A percentile compares a stretch with the other conserved stretches of the same genome.
These are phyloP conservation scores for Octodon degus DNA, from an alignment of 2,113 vertebrate genomes.

Conservation along the genomic window DNA sequence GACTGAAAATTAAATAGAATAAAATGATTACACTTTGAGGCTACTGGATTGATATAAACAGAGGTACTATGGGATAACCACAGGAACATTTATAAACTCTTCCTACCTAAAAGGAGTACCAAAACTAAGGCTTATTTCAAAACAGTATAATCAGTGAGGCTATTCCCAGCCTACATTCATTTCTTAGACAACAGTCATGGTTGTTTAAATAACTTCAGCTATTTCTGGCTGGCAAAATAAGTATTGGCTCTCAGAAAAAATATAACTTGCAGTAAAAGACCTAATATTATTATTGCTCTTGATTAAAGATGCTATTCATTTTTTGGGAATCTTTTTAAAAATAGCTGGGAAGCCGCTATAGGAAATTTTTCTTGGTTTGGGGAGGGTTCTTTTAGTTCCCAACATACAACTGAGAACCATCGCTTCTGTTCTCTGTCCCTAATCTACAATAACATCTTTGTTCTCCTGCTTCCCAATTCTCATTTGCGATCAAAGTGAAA, in stretches of 20 bases:
- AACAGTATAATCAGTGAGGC: slow-evolving; percentile 66
- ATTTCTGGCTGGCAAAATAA: slow-evolving; percentile 76
- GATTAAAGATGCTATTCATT: slow-evolving; percentile 65
- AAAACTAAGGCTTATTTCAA: slow-evolving; percentile 54
- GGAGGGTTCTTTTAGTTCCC: not conserved
- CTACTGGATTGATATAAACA: not conserved
- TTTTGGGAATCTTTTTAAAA: slow-evolving; percentile 40
- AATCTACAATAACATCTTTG: not conserved
- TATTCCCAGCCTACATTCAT: slow-evolving; percentile 57
- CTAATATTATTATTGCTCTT: slow-evolving; percentile 61
- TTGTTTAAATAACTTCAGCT: slow-evolving; percentile 73
- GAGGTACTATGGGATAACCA: not conserved
- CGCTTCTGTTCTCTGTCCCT: not conserved
- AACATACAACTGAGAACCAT: not conserved
- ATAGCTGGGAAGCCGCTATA: not conserved
- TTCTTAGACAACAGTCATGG: slow-evolving; percentile 71
- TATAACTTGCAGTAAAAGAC: slow-evolving; percentile 64
- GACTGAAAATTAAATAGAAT: slow-evolving; percentile 18
- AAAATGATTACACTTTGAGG: not conserved
- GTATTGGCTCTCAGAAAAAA: slow-evolving; percentile 69
- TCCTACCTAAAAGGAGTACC: slow-evolving; percentile 28
- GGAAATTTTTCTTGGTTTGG: not conserved
- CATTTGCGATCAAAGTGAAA: not conserved
- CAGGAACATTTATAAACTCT: slow-evolving; percentile 9
- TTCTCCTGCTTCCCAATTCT: not conserved